Base-by-base conservation (phyloP, 53 echinoderm and acorn worm species). In the Stichopus horrens region DNA sequence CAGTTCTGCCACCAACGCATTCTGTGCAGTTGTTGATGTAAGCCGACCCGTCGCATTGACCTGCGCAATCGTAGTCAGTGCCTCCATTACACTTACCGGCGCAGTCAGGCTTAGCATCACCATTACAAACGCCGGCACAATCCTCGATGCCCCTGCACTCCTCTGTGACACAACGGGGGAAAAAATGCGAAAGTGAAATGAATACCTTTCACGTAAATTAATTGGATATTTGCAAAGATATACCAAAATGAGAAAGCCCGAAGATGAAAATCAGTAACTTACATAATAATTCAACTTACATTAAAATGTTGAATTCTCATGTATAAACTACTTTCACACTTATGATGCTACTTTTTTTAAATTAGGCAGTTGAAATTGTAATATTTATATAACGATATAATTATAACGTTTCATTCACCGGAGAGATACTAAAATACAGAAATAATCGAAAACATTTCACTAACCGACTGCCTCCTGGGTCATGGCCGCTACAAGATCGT, bases 11-110 rank as follows among this genome's bases (percentile, higher is more conserved):
- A 16, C 92, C 96, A 1, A 96, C 94, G 89, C 96, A 96, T 82
- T 96, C 96, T 54, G 58, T 86, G 85, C 96, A 96, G 58, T 96
- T 55, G 87, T 96, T 96, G 74, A 92, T 91, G 83, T 76, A 93
- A 9, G 96, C 96, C 0, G 53, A 83, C 18, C 96, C 96, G 63
- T 89, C 83, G 73, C 96, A 96, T 52, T 89, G 86, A 5, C 94
- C 94, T 8, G 94, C 94, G 55, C 94, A 96, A 71, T 96, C 96
- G 14, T 74, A 55, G 18, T 86, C 88, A 10, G 92, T 89, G 4
- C 22, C 88, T 4, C 95, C 95, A 14, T 92, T 91, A 78, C 95
- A 95, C 7, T 71, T 54, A n/a, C 92, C 95, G 7, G 91, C 88
- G 53, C 95, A 95, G 86, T 95, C 95, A 14, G 57, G 57, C 6